Evolutionary conservation across 1,140 invertebrate genomes (phyloP).

Genomic region (Metaphire vulgaris): DNA sequence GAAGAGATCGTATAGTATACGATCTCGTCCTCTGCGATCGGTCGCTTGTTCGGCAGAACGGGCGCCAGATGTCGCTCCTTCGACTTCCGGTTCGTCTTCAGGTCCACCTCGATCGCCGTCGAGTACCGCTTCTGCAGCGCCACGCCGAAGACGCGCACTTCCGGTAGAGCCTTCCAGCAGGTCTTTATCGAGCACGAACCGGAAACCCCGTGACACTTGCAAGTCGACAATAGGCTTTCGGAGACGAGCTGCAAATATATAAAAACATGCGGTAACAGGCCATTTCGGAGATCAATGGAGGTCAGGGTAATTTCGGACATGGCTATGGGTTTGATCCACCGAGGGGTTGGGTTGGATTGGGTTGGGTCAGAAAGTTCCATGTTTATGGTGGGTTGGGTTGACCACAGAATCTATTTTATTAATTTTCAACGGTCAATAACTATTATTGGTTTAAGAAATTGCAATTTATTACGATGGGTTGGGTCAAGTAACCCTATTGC

Average conservation of each 20-base stretch:
- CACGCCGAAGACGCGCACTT: conserved; percentile 74
- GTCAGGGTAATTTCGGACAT: too few relatives aligned
- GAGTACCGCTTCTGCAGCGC: conserved; percentile 74
- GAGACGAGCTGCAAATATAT: conserved; percentile 41
- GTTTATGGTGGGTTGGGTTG: too few relatives aligned
- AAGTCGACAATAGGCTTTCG: conserved; percentile 51
- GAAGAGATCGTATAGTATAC: conserved; percentile 85
- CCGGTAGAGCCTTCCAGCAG: conserved; percentile 84
- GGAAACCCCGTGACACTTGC: conserved; percentile 93
- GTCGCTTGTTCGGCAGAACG: conserved; percentile 32
- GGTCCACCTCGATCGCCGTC: conserved; percentile 64
- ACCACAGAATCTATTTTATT: too few relatives aligned
- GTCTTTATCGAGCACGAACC: conserved; percentile 90
- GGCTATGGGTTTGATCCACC: too few relatives aligned
- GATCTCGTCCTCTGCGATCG: conserved; percentile 57
- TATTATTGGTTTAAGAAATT: too few relatives aligned
- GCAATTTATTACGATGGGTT: too few relatives aligned
- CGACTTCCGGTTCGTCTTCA: conserved; percentile 39
- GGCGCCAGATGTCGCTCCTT: conserved; percentile 34
- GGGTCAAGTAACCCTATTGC: too few relatives aligned
- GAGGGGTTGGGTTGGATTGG: too few relatives aligned
- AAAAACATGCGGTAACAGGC: too few relatives aligned
- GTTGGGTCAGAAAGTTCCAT: too few relatives aligned
- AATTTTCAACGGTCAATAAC: too few relatives aligned
- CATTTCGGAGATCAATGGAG: too few relatives aligned